Evolutionary conservation across 2,888 invertebrate species (phyloP).

Genomic region (Scotopteryx bipunctaria): DNA sequence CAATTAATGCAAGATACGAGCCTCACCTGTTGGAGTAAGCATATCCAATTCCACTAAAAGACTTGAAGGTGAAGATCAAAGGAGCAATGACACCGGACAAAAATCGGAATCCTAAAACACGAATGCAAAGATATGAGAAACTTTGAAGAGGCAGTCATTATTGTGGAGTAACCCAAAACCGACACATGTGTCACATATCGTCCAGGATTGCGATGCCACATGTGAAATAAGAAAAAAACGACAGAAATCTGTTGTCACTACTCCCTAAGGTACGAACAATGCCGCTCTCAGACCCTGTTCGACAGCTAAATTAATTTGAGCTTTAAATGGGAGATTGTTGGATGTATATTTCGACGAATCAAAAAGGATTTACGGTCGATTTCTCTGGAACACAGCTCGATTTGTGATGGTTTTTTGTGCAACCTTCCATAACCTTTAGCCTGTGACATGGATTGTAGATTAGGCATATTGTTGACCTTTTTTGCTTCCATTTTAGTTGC

Average conservation of each 20-base stretch:
- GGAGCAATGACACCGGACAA: slow-evolving; percentile 61
- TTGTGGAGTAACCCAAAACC: slow-evolving; percentile 79
- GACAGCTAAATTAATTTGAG: slow-evolving; percentile 48
- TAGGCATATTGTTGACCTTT: slow-evolving; percentile 83
- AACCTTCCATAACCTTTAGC: slow-evolving; percentile 82
- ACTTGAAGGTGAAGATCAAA: slow-evolving; percentile 69
- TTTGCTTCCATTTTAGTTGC: slow-evolving; percentile 73
- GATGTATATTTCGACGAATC: slow-evolving; percentile 45
- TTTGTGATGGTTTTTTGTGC: slow-evolving; percentile 75
- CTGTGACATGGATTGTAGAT: slow-evolving; percentile 83
- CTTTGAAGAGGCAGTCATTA: slow-evolving; percentile 77
- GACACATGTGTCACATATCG: slow-evolving; percentile 82
- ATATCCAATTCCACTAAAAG: slow-evolving; percentile 67
- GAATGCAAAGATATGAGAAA: slow-evolving; percentile 66
- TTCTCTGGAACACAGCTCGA: slow-evolving; percentile 64
- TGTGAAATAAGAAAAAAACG: slow-evolving; percentile 76
- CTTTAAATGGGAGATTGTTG: slow-evolving; percentile 48
- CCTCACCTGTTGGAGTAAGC: slow-evolving; percentile 61
- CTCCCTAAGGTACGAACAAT: slow-evolving; percentile 81
- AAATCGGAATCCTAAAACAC: slow-evolving; percentile 62
- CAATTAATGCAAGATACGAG: slow-evolving; percentile 41
- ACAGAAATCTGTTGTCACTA: slow-evolving; percentile 81
- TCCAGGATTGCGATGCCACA: slow-evolving; percentile 82
- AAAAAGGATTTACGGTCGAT: slow-evolving; percentile 62
- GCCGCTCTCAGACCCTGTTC: slow-evolving; percentile 55